Percentiles rank a stretch among this genome's conserved stretches.
These are phyloP conservation scores for Harmothoe impar DNA, from an alignment of 2,888 invertebrate genomes.

Conservation along the genomic window DNA sequence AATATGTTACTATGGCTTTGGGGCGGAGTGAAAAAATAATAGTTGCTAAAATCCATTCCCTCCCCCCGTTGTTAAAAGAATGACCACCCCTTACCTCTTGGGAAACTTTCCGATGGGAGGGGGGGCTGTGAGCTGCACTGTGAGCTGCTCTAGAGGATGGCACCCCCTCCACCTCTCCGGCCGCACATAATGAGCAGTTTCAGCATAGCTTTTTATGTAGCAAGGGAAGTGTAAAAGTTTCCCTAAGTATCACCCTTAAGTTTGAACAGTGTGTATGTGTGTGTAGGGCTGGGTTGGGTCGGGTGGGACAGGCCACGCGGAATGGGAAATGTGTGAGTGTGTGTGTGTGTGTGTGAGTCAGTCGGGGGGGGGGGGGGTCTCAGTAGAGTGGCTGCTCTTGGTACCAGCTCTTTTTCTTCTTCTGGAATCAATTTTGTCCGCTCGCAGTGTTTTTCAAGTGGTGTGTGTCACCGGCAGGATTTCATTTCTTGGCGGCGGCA, in stretches of 20 bases:
- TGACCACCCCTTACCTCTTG: too few species aligned
- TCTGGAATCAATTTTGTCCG: neutral
- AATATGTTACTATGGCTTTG: too few species aligned
- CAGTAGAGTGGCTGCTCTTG: neutral
- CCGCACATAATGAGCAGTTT: neutral
- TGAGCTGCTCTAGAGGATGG: neutral
- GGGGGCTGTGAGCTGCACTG: too few species aligned
- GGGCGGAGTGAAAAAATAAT: too few species aligned
- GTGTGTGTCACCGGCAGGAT: neutral
- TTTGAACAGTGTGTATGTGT: neutral
- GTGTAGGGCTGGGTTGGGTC: neutral
- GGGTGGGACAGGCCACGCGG: neutral
- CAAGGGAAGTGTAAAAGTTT: neutral
- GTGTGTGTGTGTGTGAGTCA: too few species aligned
- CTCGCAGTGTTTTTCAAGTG: constrained; percentile 23
- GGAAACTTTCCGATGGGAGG: too few species aligned
- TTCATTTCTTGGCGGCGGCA: neutral
- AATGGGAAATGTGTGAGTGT: too few species aligned
- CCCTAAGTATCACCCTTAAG: neutral
- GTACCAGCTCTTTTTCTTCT: neutral
- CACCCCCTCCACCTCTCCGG: neutral
- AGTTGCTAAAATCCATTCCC: too few species aligned
- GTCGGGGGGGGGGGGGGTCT: neutral
- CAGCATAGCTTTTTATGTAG: neutral
- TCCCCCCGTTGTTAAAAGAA: too few species aligned